A percentile compares a stretch with the other conserved stretches of the same genome.
Evolutionary conservation across 1,140 invertebrate genomes (phyloP).

Genomic region (Leptoteleia sp.): DNA sequence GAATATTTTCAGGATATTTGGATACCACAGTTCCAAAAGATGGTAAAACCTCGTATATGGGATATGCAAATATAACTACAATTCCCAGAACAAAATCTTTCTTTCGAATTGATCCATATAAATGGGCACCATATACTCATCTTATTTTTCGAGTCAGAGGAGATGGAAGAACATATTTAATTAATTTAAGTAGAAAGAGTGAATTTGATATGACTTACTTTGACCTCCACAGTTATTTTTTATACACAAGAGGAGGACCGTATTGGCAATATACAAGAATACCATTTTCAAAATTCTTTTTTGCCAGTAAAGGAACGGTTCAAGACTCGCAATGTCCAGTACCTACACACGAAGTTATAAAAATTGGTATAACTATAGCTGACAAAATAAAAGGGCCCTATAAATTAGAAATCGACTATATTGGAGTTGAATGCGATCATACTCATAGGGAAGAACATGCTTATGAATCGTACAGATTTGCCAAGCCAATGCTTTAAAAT

Average conservation of each 20-base stretch:
- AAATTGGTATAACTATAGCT: constrained; percentile 90
- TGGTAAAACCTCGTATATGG: constrained; percentile 87
- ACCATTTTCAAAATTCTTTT: constrained; percentile 96
- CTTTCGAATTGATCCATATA: constrained; percentile 84
- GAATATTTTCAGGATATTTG: constrained; percentile 88
- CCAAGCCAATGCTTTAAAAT: constrained; percentile 38
- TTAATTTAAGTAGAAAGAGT: constrained; percentile 88
- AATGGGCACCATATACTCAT: constrained; percentile 92
- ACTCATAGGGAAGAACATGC: constrained; percentile 88
- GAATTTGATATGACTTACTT: constrained; percentile 91
- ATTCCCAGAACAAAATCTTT: constrained; percentile 90
- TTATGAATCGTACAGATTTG: constrained; percentile 85
- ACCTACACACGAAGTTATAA: constrained; percentile 83
- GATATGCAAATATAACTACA: constrained; percentile 90
- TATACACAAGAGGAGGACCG: constrained; percentile 96
- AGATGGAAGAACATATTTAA: constrained; percentile 92
- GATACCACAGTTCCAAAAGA: constrained; percentile 88
- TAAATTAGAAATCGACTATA: constrained; percentile 95
- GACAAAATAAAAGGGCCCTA: constrained; percentile 92
- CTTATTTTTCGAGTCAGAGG: constrained; percentile 92
- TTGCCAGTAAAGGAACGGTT: constrained; percentile 90
- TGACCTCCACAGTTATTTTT: constrained; percentile 90
- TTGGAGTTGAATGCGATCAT: constrained; percentile 90
- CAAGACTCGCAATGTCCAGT: constrained; percentile 90
- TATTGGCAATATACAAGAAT: constrained; percentile 97